Evolutionary conservation across 2,113 vertebrate genomes (phyloP), one percentile per base, ranked within the genome.

Genomic region (Artemisiospiza belli): DNA sequence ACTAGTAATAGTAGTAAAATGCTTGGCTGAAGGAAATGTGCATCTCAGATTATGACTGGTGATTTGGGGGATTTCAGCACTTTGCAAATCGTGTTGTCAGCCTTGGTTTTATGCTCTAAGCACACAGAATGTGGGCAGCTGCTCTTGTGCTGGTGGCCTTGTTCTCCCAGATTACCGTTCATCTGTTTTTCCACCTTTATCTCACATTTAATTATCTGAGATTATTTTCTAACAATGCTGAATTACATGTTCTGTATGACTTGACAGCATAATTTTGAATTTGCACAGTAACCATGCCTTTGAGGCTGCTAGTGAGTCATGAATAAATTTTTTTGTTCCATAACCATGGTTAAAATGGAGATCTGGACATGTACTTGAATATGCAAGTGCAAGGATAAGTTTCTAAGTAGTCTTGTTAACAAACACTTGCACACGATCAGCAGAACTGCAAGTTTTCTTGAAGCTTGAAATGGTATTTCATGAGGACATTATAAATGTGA

Each of bases 1-100:
- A 62, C 75, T 54, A 69, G 44, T 73, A 94, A 84, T 91, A 87
- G 81, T 77, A 74, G 91, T 63, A 83, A 87, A 91, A 92, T 54
- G 78, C 72, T 87, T 90, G 70, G 62, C 90, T 93, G 90, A 87
- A 76, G 89, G 83, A 91, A 94, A 92, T 30, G 43, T 91, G 55
- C 54, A 20, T 91, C 95, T 89, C 51, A 30, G 79, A 68, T 84
- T 63, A 55, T 77, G 94, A 54, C 54, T 94, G 84, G 66, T 84
- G 91, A 67, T 95, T 58, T 94, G 90, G 81, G 44, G 76, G 83
- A 87, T 93, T 89, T 85, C 92, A 89, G 73, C 85, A 77, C 79
- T 95, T 91, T 22, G 74, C 66, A 88, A 84, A 88, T 95, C 0
- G 13, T 81, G 86, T 91, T 90, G 85, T 90, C 70, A 94, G 92